Conservation (phyloP, 1,140 invertebrate genomes). For the Linepithema humile region DNA sequence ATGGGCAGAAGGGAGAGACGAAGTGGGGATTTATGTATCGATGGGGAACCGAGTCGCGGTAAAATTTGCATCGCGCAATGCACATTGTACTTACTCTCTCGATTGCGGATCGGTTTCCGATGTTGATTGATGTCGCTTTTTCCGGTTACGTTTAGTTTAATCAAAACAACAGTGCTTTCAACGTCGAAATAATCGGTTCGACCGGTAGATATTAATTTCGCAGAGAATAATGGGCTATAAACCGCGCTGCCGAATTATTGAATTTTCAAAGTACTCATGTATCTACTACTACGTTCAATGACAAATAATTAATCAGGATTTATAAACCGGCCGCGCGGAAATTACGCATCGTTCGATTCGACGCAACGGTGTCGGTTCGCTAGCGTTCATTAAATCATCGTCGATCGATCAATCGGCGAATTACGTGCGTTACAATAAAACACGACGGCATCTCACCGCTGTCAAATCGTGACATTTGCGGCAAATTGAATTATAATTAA, state of each 20-base stretch:
- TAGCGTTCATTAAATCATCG: slow-evolving; percentile 51
- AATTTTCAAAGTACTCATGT: slow-evolving; percentile 52
- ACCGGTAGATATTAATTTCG: slow-evolving; percentile 53
- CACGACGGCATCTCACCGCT: slow-evolving; percentile 43
- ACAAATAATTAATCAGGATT: slow-evolving; percentile 59
- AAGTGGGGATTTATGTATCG: neutral
- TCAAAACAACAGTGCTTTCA: slow-evolving; percentile 49
- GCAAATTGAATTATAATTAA: slow-evolving; percentile 52
- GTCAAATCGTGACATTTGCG: slow-evolving; percentile 41
- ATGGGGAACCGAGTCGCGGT: neutral
- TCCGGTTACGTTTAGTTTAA: slow-evolving; percentile 46
- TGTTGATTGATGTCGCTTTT: slow-evolving; percentile 41
- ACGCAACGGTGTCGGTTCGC: slow-evolving; percentile 23
- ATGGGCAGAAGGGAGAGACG: neutral
- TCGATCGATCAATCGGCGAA: slow-evolving; percentile 52
- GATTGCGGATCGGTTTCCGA: slow-evolving; percentile 24
- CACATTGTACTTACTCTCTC: slow-evolving; percentile 10
- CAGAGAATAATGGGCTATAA: slow-evolving; percentile 57
- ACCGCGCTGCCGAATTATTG: slow-evolving; percentile 51
- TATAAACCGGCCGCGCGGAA: slow-evolving; percentile 54
- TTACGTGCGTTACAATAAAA: slow-evolving; percentile 55
- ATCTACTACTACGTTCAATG: slow-evolving; percentile 23
- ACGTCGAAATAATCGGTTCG: slow-evolving; percentile 51
- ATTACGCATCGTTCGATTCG: slow-evolving; percentile 49
- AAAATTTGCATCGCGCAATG: slow-evolving; percentile 22